Conservation (phyloP, 2,797 vertebrate species). For the Pseudochirops cupreus region DNA sequence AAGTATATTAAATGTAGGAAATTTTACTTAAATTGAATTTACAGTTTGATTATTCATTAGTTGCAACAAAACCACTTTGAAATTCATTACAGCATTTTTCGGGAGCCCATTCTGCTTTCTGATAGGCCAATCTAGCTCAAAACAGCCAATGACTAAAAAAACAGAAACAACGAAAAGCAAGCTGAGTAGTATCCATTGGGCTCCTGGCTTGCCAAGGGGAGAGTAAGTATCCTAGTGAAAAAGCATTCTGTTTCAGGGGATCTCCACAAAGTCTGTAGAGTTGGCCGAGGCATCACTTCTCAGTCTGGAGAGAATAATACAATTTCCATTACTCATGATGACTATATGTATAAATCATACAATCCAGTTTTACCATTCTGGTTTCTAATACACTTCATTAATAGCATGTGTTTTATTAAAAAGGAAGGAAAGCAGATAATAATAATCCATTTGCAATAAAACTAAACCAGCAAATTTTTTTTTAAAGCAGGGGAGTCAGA, state of each 20-base stretch:
- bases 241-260: background rate
- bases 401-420: constrained; percentile 53
- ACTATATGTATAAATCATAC: background rate
- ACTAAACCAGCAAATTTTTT: background rate
- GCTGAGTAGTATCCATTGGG: background rate
- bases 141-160: background rate
- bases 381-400: background rate
- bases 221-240: background rate
- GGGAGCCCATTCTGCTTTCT: background rate
- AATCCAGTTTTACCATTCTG: background rate
- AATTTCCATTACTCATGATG: background rate
- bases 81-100: background rate
- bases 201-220: background rate
- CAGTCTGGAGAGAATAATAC: background rate
- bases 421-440: background rate
- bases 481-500: constrained; percentile 22
- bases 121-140: background rate
- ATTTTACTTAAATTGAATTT: background rate
- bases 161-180: background rate
- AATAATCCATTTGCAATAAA: constrained; percentile 42
- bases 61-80: background rate
- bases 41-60: background rate
- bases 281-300: background rate
- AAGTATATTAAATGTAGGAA: background rate
- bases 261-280: background rate